Base-by-base conservation (phyloP, 2,113 vertebrate genomes). In the Phoxinus phoxinus region DNA sequence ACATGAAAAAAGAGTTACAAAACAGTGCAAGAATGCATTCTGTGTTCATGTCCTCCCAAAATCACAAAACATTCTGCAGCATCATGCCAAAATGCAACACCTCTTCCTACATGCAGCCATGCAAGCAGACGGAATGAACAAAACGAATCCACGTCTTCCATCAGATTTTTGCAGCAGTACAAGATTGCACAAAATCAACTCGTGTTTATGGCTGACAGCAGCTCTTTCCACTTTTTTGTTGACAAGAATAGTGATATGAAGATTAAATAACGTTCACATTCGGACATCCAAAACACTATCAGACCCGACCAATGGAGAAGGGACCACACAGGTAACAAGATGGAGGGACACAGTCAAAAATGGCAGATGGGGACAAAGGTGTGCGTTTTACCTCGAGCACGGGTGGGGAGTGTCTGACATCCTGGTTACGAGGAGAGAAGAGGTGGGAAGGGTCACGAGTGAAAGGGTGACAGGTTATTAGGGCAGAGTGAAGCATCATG, bases 391-490 rank as follows among this genome's bases (percentile, higher is more conserved):
- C 90, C 90, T 88, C 85, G 77, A 67, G 88, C 88, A 81, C 86
- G 86, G 75, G 85, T 89, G 84, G 90, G 90, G 71, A 90, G 88
- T 35, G 90, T 90, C 90, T 90, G 90, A 90, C 86, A 90, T 89
- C 90, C 90, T 90, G 90, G 77, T 86, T 86, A 90, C 76, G 56
- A 85, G 73, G 84, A 84, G 53, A 77, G 78, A 84, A 67, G 80
- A 71, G 53, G 84, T 35, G 84, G 56, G 30, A 79, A 41, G 83
- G 84, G 56, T 85, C 65, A 87, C 19, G 41, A 41, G 85, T 61
- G 67, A 83, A 27, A 67, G 86, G 58, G 84, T 59, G 69, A 80
- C 27, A 81, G 74, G 73, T 80, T 58, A 85, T 65, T 46, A n/a
- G 76, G 51, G 86, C 30, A 37, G 77, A 87, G 79, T 25, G 75